A percentile compares a stretch with the other conserved stretches of the same genome.
phyloP scores from a whole-genome alignment of 2,797 vertebrate species.

The Kryptolebias ocellatus region DNA sequence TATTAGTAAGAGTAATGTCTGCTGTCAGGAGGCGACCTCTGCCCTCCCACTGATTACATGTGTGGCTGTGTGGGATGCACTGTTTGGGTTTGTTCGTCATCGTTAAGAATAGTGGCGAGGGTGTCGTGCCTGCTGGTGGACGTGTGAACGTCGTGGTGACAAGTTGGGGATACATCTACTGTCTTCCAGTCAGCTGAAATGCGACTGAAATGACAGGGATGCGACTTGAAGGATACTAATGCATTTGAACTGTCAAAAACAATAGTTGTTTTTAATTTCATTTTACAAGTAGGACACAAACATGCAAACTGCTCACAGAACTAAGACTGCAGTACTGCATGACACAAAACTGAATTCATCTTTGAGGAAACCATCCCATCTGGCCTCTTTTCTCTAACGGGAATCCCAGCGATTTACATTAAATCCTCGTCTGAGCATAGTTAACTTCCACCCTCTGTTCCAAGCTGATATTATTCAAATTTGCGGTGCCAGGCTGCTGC shows the following conservation, averaged over 20 bases:
- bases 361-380: constrained; percentile 21
- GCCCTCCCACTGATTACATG: constrained; percentile 32
- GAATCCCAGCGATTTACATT: constrained; percentile 24
- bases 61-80: constrained; percentile 45
- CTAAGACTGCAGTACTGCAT: not conserved
- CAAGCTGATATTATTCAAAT: constrained; percentile 14
- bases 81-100: constrained; percentile 43
- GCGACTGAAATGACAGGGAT: constrained; percentile 5
- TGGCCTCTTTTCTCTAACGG: constrained; percentile 1
- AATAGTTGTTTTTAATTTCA: not conserved
- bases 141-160: constrained; percentile 18
- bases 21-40: constrained; percentile 41
- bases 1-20: constrained; percentile 69
- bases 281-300: not conserved
- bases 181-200: constrained; percentile 10
- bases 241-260: not conserved
- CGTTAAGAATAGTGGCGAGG: constrained; percentile 29
- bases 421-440: not conserved
- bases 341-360: not conserved
- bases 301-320: not conserved
- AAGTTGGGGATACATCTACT: constrained; percentile 23
- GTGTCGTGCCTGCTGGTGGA: constrained; percentile 19
- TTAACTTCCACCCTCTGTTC: constrained; percentile 3
- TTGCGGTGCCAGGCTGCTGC: not conserved
- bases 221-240: not conserved